Percentiles rank a stretch among this genome's conserved stretches.
Evolutionary conservation across 1,140 invertebrate genomes (phyloP).

Genomic region (Diachasmimorpha longicaudata): DNA sequence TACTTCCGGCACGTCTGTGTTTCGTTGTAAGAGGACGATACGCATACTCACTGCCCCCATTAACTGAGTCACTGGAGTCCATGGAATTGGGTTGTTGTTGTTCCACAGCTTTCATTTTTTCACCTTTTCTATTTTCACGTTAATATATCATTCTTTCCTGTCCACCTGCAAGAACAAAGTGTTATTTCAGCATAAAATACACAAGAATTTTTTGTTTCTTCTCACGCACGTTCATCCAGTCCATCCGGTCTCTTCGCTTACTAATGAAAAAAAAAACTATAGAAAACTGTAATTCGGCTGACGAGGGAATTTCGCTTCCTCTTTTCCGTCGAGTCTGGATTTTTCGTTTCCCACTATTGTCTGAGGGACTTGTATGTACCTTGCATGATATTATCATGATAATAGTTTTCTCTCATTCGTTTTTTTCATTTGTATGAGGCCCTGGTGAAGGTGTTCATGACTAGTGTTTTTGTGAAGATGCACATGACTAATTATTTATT

Average conservation of each 20-base stretch:
- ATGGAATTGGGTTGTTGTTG: constrained; percentile 53
- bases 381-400: not conserved
- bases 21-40: constrained; percentile 57
- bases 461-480: too few relatives aligned
- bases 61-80: constrained; percentile 50
- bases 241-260: not conserved
- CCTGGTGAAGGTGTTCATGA: not conserved
- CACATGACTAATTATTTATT: too few relatives aligned
- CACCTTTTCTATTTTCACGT: not conserved
- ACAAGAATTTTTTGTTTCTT: not conserved
- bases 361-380: not conserved
- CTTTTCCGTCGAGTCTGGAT: not conserved
- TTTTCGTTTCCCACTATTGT: not conserved
- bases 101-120: constrained; percentile 47
- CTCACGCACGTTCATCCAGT: not conserved
- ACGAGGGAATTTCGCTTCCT: not conserved
- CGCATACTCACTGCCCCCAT: constrained; percentile 50
- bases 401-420: not conserved
- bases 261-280: constrained; percentile 3
- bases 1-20: constrained; percentile 63
- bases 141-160: not conserved
- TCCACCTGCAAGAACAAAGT: not conserved
- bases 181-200: too few relatives aligned
- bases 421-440: not conserved
- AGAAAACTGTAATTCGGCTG: not conserved